phyloP scores from a whole-genome alignment of 2,888 invertebrate genomes.

The Protonemura montana region DNA sequence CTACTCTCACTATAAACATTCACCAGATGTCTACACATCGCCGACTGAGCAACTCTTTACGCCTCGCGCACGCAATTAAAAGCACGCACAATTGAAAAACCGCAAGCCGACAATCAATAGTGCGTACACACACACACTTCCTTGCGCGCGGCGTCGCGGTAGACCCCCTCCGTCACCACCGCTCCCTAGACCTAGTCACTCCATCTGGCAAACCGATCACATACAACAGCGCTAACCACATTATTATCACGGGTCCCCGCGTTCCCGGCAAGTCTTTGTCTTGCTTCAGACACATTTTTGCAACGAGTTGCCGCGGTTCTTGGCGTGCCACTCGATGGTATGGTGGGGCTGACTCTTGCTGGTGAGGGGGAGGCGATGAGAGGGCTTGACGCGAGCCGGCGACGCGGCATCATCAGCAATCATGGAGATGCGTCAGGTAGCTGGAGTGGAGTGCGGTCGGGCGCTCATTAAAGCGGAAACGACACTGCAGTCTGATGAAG shows the following conservation, averaged over 20 bases:
- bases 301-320: background rate
- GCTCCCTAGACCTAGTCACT: background rate
- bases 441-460: background rate
- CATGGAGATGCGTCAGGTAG: background rate
- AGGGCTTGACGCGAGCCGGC: background rate
- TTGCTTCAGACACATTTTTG: background rate
- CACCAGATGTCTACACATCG: too few species aligned
- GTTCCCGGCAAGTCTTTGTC: background rate
- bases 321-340: background rate
- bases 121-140: too few species aligned
- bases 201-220: background rate
- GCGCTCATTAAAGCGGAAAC: conserved; percentile 21
- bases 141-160: background rate
- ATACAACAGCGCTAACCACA: background rate
- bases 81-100: too few species aligned
- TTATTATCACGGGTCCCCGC: background rate
- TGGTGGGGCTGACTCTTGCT: background rate
- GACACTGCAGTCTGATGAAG: background rate
- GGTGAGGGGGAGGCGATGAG: background rate
- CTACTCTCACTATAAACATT: too few species aligned
- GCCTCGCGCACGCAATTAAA: too few species aligned
- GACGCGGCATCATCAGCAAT: conserved; percentile 14
- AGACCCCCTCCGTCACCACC: background rate
- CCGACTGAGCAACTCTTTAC: too few species aligned
- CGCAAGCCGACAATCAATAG: too few species aligned